phyloP scores from a whole-genome alignment of 2,888 invertebrate species.

The Drosophila seclusa region DNA sequence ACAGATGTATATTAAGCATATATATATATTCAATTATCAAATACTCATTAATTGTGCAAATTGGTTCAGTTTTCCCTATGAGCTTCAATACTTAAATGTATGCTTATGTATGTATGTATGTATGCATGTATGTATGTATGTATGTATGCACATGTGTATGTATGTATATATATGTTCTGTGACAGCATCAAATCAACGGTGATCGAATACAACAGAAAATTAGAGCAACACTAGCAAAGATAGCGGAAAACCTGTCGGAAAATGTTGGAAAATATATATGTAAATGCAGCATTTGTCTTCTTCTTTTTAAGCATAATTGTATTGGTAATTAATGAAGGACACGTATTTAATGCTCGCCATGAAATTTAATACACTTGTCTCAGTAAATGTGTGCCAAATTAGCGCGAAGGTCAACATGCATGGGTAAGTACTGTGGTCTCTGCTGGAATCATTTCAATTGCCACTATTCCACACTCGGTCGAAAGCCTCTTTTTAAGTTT shows the following conservation, averaged over 20 bases:
- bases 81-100: background rate
- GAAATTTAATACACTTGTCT: too few species aligned
- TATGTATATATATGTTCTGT: background rate
- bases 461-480: too few species aligned
- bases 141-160: background rate
- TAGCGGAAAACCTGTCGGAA: background rate
- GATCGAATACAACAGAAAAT: background rate
- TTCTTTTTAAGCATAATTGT: background rate
- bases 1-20: background rate
- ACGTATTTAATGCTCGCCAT: too few species aligned
- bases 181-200: background rate
- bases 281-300: background rate
- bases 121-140: conserved; percentile 7
- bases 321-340: too few species aligned
- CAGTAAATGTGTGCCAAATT: too few species aligned
- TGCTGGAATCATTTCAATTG: too few species aligned
- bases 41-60: background rate
- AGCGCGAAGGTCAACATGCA: background rate
- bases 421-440: background rate
- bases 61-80: background rate
- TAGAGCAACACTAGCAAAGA: background rate
- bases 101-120: conserved; percentile 3
- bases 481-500: too few species aligned
- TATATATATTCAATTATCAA: background rate
- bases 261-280: background rate